phyloP scores from a whole-genome alignment of 2,888 invertebrate species.

The Notocelia uddmanniana region DNA sequence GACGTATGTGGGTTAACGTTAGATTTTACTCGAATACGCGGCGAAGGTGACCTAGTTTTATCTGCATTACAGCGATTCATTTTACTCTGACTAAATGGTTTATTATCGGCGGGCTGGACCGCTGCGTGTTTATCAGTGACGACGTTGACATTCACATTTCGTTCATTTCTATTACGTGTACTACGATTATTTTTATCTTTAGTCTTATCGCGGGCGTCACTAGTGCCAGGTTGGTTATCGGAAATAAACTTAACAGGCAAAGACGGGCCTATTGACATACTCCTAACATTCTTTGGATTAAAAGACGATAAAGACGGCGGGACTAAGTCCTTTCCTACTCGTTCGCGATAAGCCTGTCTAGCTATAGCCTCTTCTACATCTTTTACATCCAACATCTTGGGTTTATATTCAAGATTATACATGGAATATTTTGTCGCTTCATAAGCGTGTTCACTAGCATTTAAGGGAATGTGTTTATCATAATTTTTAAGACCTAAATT shows the following conservation, averaged over 20 bases:
- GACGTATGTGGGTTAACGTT: neutral
- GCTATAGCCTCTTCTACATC: conserved; percentile 58
- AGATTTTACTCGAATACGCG: neutral
- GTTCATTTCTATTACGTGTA: conserved; percentile 33
- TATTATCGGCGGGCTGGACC: conserved; percentile 9
- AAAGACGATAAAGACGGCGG: conserved; percentile 55
- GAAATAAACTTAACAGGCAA: conserved; percentile 32
- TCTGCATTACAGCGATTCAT: neutral
- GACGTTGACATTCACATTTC: conserved; percentile 22
- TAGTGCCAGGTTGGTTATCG: conserved; percentile 12
- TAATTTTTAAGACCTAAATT: conserved; percentile 42
- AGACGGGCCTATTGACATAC: conserved; percentile 65
- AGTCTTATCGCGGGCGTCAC: conserved; percentile 23
- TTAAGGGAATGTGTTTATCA: conserved; percentile 31
- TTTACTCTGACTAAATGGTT: conserved; percentile 11
- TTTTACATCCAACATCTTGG: conserved; percentile 8
- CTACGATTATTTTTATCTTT: conserved; percentile 37
- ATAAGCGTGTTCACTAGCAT: conserved; percentile 14
- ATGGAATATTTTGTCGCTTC: neutral
- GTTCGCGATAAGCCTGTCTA: conserved; percentile 60
- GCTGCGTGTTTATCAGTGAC: conserved; percentile 34
- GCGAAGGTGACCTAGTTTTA: conserved; percentile 21
- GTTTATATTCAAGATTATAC: conserved; percentile 46
- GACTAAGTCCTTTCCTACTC: conserved; percentile 59
- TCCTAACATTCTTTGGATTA: conserved; percentile 70